Evolutionary conservation across 2,888 invertebrate genomes (phyloP).

Genomic region (Odontomyia ornata): DNA sequence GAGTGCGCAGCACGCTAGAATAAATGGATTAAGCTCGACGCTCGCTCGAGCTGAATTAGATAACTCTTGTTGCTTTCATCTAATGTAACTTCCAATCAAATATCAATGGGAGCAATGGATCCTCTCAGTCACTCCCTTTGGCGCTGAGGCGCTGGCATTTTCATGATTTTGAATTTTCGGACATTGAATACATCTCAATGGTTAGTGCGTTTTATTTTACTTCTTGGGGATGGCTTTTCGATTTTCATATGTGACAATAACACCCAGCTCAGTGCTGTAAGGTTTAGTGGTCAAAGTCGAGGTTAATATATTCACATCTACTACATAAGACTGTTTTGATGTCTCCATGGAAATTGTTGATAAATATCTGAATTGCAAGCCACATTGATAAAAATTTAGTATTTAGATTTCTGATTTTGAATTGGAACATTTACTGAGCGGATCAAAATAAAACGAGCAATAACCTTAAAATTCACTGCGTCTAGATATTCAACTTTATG

Average conservation of each 20-base stretch:
- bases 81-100: not conserved
- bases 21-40: slow-evolving; percentile 8
- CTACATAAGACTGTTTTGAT: slow-evolving; percentile 44
- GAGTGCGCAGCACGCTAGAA: not conserved
- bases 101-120: not conserved
- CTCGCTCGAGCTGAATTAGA: slow-evolving; percentile 21
- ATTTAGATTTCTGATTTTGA: slow-evolving; percentile 28
- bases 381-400: slow-evolving; percentile 14
- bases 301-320: slow-evolving; percentile 46
- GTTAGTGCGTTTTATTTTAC: slow-evolving; percentile 2
- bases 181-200: slow-evolving; percentile 12
- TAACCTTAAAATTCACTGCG: not conserved
- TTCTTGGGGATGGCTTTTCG: not conserved
- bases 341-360: slow-evolving; percentile 25
- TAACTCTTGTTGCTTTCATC: slow-evolving; percentile 29
- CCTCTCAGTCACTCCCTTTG: too few species aligned
- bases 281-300: slow-evolving; percentile 50
- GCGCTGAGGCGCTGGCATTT: not conserved
- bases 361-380: slow-evolving; percentile 8
- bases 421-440: not conserved
- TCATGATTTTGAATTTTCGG: slow-evolving; percentile 35
- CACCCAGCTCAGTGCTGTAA: slow-evolving; percentile 17
- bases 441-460: slow-evolving; percentile 33
- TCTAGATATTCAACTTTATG: not conserved
- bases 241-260: not conserved